Evolutionary conservation across 1,140 invertebrate genomes (phyloP).

Genomic region (Papilio aristodemus): DNA sequence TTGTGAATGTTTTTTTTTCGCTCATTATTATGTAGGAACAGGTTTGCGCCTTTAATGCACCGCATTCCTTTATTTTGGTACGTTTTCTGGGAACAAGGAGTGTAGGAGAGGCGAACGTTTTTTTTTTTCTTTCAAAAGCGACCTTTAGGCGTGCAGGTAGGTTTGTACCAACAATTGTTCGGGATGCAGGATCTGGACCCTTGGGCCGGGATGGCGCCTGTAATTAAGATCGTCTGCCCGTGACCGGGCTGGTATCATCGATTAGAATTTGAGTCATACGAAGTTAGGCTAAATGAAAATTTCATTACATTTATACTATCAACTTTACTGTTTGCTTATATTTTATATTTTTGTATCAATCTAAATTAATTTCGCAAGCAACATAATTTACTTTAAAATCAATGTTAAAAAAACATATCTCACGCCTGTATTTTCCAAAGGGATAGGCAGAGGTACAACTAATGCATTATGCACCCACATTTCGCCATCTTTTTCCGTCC

Average conservation of each 20-base stretch:
- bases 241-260: not conserved
- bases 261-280: not conserved
- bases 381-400: too few relatives aligned
- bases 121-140: constrained; percentile 46
- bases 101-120: constrained; percentile 39
- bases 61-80: constrained; percentile 57
- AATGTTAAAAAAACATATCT: too few relatives aligned
- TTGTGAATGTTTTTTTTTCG: constrained; percentile 54
- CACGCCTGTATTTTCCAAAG: too few relatives aligned
- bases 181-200: not conserved
- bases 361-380: too few relatives aligned
- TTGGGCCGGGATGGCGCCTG: not conserved
- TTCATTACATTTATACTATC: too few relatives aligned
- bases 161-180: constrained; percentile 36
- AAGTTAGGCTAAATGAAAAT: not conserved
- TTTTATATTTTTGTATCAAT: too few relatives aligned
- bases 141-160: constrained; percentile 46
- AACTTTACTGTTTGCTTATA: too few relatives aligned
- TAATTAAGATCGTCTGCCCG: not conserved
- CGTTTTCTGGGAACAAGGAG: constrained; percentile 51
- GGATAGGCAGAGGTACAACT: too few relatives aligned
- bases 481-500: too few relatives aligned
- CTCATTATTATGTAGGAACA: constrained; percentile 54
- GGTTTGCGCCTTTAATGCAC: constrained; percentile 51
- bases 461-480: too few relatives aligned